These are phyloP conservation scores for Acropora tenuis DNA, from an alignment of 64 coral and sea anemone species.

Conservation along the genomic window DNA sequence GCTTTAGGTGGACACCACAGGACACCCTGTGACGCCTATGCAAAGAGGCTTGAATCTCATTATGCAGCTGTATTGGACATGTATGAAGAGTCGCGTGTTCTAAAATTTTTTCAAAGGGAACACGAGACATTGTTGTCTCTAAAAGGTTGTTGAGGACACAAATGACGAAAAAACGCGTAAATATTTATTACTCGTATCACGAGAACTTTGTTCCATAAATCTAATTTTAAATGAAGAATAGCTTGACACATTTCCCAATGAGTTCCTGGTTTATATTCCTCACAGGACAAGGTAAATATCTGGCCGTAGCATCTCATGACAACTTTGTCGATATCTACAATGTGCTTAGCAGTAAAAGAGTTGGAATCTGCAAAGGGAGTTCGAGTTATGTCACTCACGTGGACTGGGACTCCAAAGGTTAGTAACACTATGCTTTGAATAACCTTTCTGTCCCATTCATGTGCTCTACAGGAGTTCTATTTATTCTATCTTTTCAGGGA, in stretches of 20 bases:
- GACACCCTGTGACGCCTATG: too few species aligned
- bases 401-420: constrained; percentile 94
- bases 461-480: background rate
- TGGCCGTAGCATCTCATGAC: constrained; percentile 97
- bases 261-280: background rate
- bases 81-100: too few species aligned
- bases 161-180: too few species aligned
- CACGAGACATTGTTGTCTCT: too few species aligned
- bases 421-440: background rate
- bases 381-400: constrained; percentile 95
- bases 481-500: constrained; percentile 50
- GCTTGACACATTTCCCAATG: background rate
- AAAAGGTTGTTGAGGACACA: too few species aligned
- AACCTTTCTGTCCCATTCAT: background rate
- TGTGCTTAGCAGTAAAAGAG: constrained; percentile 95
- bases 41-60: too few species aligned
- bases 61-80: too few species aligned
- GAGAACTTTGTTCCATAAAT: background rate
- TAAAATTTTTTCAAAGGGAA: too few species aligned
- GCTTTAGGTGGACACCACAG: too few species aligned
- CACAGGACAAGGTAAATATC: constrained; percentile 94
- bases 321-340: constrained; percentile 99
- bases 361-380: constrained; percentile 97
- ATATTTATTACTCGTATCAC: too few species aligned
- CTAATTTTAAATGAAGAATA: background rate